Evolutionary conservation across 1,140 invertebrate genomes (phyloP).

Genomic region (Cydia amplana): DNA sequence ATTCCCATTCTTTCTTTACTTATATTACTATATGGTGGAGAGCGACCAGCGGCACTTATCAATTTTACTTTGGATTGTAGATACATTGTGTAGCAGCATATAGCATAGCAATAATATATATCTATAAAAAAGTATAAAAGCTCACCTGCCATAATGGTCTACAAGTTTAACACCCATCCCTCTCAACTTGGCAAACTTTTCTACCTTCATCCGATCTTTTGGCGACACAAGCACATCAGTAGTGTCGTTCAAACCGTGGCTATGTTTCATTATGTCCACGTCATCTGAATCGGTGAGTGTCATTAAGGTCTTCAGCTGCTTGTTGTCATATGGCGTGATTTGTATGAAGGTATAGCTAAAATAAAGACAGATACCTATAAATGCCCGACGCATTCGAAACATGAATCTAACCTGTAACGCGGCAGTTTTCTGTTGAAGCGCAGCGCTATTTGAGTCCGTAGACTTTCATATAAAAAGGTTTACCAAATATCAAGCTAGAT

Average conservation of each 20-base stretch:
- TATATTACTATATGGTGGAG: too few relatives aligned
- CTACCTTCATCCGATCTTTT: not conserved
- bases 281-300: not conserved
- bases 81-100: too few relatives aligned
- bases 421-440: too few relatives aligned
- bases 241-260: slow-evolving; percentile 1
- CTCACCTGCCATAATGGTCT: slow-evolving; percentile 16
- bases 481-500: too few relatives aligned
- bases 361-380: not conserved
- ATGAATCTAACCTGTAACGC: too few relatives aligned
- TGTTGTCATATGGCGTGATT: not conserved
- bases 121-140: not conserved
- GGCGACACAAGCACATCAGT: not conserved
- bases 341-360: slow-evolving; percentile 12
- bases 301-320: not conserved
- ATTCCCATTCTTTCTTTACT: too few relatives aligned
- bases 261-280: slow-evolving; percentile 1
- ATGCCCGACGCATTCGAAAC: too few relatives aligned
- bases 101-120: too few relatives aligned
- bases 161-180: not conserved
- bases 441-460: too few relatives aligned
- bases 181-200: not conserved
- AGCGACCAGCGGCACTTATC: too few relatives aligned
- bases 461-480: too few relatives aligned
- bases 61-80: too few relatives aligned